These are phyloP conservation scores for Danio kyathit DNA, from an alignment of 2,797 vertebrate species.

Conservation along the genomic window DNA sequence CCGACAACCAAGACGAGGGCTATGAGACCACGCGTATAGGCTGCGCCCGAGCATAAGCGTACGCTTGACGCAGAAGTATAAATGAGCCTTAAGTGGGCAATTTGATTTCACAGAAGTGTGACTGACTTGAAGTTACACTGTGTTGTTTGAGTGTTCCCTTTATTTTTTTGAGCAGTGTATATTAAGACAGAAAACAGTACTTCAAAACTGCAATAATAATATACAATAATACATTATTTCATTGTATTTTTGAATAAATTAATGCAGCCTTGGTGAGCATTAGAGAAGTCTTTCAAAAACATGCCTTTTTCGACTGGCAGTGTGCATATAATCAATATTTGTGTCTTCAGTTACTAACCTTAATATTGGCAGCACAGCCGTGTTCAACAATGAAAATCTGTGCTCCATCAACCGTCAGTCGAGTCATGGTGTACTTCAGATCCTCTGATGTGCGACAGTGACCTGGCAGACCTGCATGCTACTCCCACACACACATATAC, in stretches of 20 bases:
- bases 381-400: slow-evolving; percentile 95
- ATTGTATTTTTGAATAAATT: background rate
- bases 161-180: too few species aligned
- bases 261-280: background rate
- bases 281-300: background rate
- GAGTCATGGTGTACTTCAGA: slow-evolving; percentile 97
- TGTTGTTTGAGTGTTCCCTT: too few species aligned
- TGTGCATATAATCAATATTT: background rate
- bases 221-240: background rate
- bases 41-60: too few species aligned
- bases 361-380: slow-evolving; percentile 93
- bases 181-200: too few species aligned
- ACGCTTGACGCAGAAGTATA: too few species aligned
- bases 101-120: too few species aligned
- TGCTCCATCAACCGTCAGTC: slow-evolving; percentile 90
- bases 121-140: too few species aligned
- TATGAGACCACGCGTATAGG: too few species aligned
- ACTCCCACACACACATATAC: slow-evolving; percentile 19
- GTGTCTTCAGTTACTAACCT: slow-evolving; percentile 74
- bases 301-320: background rate
- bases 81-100: too few species aligned
- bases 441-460: slow-evolving; percentile 94
- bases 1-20: too few species aligned
- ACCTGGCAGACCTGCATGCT: slow-evolving; percentile 82
- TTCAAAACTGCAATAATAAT: too few species aligned